Evolutionary conservation across 2,888 invertebrate species (phyloP), one percentile per base, ranked within the genome.

Genomic region (Chalcosyrphus nemorum): DNA sequence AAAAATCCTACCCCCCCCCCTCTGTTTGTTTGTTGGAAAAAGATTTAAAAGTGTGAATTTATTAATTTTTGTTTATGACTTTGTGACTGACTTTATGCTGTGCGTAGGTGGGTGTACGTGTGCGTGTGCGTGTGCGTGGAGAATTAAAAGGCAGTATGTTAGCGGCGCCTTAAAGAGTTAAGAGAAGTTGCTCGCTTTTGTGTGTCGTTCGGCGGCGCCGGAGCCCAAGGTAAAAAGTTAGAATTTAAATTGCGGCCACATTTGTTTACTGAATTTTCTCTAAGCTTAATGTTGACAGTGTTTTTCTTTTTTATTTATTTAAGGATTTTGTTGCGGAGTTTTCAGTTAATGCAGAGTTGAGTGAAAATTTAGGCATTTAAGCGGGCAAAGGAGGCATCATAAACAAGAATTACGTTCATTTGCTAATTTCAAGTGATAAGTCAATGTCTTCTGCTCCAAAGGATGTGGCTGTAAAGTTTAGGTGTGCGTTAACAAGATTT

Each of bases 31-130:
- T 78, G 78, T 78, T 72, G 63, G 41, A 61, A 82, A 81, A 72
- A 82, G 80, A 84, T 84, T 75, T 80, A 74, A 80, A 80, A 80
- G 84, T 84, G 80, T 84, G 74, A 84, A 80, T 84, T 84, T 84
- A 84, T 80, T 75, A 84, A 84, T 80, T 84, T 84, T 84, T 84
- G 80, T 74, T 84, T 84, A 80, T 63, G 74, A 57, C 72, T 63
- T 56, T 61, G n/a, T 32, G 65, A 38, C 59, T 29, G 70, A 50
- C 19, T 56, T 56, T 70, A 45, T 43, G 43, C 13, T 15, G 52
- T 24, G 19, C n/a, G n/a, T n/a, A n/a, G n/a, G n/a, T n/a, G n/a
- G n/a, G n/a, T n/a, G n/a, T n/a, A n/a, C n/a, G n/a, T n/a, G n/a
- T n/a, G 38, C 50, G 43, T 47, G 63, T 35, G 35, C 2, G 27